Evolutionary conservation across 1,140 invertebrate species (phyloP), one percentile per base, ranked within the genome.

Genomic region (Akabosia matsudoensis): DNA sequence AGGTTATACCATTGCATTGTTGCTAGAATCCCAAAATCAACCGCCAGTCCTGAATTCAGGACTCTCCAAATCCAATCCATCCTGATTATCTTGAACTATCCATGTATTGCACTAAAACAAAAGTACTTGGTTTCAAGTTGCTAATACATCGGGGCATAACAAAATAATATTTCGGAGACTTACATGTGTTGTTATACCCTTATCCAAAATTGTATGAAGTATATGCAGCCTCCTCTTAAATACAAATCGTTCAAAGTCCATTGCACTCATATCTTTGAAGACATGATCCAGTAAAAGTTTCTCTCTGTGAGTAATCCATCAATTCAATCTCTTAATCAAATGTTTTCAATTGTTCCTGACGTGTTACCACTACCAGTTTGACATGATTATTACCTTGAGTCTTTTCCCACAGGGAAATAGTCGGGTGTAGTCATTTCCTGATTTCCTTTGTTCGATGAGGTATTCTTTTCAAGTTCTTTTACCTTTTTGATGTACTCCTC

Each of bases 201-300:
- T 72, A 26, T 72, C 70, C 33, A 72, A 7, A 24, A 72, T 28
- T 18, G 16, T 51, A 28, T 72, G 10, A 18, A 72, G 3, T 22
- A 72, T 34, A 13, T 18, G 3, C 16, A 52, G 28, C 18, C 78
- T 71, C 18, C 79, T 34, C 14, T 33, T 70, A 75, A 76, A 80
- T 28, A 79, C 7, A 33, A 77, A 77, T 18, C 70, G 37, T 31
- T 80, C 78, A 70, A 77, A 80, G 37, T 80, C 79, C n/a, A 79
- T 33, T 2, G 79, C 54, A 33, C 73, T 37, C 52, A 80, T n/a
- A 16, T 73, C 33, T 54, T 80, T 79, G 26, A 79, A 54, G 33
- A 54, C 64, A 0, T 77, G 64, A 7, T 26, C 30, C 51, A 77
- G 7, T 3, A 80, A 24, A 1, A 54, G 7, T 2, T 22, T 71